Percentiles rank a stretch among this genome's conserved stretches.
These are phyloP conservation scores for Perccottus glenii DNA, from an alignment of 2,113 vertebrate species.

Conservation along the genomic window DNA sequence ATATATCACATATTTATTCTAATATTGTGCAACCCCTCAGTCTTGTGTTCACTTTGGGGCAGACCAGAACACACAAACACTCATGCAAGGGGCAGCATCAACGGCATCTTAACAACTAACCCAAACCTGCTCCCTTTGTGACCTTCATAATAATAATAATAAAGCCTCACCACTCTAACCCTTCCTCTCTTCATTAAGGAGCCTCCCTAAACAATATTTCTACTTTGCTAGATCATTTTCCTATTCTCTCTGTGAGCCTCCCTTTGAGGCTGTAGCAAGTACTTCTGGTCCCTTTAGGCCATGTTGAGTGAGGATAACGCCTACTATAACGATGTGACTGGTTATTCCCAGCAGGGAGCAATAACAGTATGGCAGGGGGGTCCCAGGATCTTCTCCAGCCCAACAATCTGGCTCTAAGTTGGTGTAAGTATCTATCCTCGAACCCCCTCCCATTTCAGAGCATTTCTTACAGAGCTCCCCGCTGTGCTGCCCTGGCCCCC, in stretches of 20 bases:
- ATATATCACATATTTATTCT: no score
- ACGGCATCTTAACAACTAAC: conserved; percentile 19
- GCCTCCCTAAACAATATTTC: conserved; percentile 40
- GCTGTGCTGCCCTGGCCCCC: conserved; percentile 67
- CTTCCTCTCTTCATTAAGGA: conserved; percentile 21
- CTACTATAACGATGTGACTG: conserved; percentile 81
- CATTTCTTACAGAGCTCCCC: conserved; percentile 36
- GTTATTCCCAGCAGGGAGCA: conserved; percentile 84
- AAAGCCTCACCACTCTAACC: background rate
- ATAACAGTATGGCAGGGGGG: conserved; percentile 83
- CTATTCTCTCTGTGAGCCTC: conserved; percentile 53
- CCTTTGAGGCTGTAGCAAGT: conserved; percentile 55
- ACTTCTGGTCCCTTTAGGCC: conserved; percentile 55
- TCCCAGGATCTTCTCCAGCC: conserved; percentile 85
- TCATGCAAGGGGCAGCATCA: conserved; percentile 71
- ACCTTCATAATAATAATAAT: conserved; percentile 3
- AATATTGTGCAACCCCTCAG: conserved; percentile 21
- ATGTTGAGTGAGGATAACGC: conserved; percentile 50
- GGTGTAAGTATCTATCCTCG: conserved; percentile 82
- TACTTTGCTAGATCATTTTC: conserved; percentile 51
- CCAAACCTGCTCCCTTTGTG: conserved; percentile 7
- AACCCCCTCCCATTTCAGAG: conserved; percentile 58
- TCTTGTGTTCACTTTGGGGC: conserved; percentile 65
- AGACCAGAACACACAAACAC: conserved; percentile 49
- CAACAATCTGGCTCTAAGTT: conserved; percentile 87